Evolutionary conservation across 2,797 vertebrate genomes (phyloP).

Genomic region (Sebastes hubbsi): DNA sequence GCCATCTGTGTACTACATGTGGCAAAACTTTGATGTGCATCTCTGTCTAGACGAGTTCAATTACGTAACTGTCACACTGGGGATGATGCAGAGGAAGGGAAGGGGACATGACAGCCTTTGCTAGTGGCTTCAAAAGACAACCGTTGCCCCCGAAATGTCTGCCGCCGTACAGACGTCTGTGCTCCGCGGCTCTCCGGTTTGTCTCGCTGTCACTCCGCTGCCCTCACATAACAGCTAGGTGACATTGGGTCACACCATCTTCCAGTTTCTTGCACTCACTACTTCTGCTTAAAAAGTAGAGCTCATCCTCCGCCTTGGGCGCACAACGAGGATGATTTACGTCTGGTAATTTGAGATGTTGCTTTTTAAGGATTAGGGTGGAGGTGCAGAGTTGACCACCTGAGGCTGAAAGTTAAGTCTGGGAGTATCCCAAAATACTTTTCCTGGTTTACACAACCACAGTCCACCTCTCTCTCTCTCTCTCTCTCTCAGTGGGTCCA

Average conservation of each 20-base stretch:
- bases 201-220: conserved; percentile 17
- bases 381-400: conserved; percentile 14
- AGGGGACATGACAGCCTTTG: conserved; percentile 21
- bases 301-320: not conserved
- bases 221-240: not conserved
- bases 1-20: not conserved
- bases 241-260: conserved; percentile 15
- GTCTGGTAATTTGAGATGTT: conserved; percentile 36
- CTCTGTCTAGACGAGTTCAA: conserved; percentile 17
- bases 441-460: conserved; percentile 26
- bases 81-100: conserved; percentile 13
- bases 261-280: not conserved
- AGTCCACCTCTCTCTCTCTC: not conserved
- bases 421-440: conserved; percentile 57
- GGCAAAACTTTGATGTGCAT: conserved; percentile 25
- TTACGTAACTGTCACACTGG: conserved; percentile 33
- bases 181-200: not conserved
- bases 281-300: conserved; percentile 1
- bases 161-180: not conserved
- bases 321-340: conserved; percentile 8
- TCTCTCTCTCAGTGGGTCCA: not conserved
- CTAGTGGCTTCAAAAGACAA: conserved; percentile 5
- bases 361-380: conserved; percentile 52
- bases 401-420: conserved; percentile 37
- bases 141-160: not conserved